Evolutionary conservation across 2,888 invertebrate species (phyloP).

Genomic region (Agrilus biguttatus): DNA sequence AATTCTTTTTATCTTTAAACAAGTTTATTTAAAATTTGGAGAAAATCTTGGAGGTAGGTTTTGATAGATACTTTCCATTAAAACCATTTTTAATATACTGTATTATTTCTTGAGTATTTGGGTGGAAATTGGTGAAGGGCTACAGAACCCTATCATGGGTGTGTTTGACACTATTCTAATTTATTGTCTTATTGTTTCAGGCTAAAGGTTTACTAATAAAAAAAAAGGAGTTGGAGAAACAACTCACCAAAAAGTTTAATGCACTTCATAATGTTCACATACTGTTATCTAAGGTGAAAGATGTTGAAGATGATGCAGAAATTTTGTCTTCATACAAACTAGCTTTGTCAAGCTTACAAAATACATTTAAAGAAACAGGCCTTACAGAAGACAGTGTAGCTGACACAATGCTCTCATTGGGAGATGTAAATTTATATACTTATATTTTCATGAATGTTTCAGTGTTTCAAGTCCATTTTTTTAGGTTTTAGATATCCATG

Average conservation of each 20-base stretch:
- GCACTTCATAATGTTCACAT: conserved; percentile 45
- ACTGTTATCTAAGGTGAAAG: conserved; percentile 41
- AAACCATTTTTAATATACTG: too few relatives aligned
- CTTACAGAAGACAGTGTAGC: conserved; percentile 54
- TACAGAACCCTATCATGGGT: too few relatives aligned
- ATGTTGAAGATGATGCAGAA: conserved; percentile 39
- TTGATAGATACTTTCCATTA: too few relatives aligned
- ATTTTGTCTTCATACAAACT: conserved; percentile 48
- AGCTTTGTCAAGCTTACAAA: conserved; percentile 53
- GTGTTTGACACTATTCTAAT: not conserved
- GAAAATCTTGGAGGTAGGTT: too few relatives aligned
- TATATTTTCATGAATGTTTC: not conserved
- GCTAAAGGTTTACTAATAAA: conserved; percentile 46
- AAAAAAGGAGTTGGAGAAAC: conserved; percentile 43
- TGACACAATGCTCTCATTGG: conserved; percentile 58
- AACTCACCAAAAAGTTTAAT: conserved; percentile 37
- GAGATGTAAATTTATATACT: conserved; percentile 38
- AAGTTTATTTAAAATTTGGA: too few relatives aligned
- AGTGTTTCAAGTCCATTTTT: conserved; percentile 4
- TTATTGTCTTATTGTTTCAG: conserved; percentile 23
- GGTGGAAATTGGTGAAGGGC: too few relatives aligned
- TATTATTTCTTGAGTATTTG: too few relatives aligned
- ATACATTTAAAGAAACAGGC: conserved; percentile 44
- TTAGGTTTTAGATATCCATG: conserved; percentile 42
- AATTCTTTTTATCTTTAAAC: too few relatives aligned